phyloP scores from a whole-genome alignment of 2,797 vertebrate genomes.

The Bradypus variegatus region DNA sequence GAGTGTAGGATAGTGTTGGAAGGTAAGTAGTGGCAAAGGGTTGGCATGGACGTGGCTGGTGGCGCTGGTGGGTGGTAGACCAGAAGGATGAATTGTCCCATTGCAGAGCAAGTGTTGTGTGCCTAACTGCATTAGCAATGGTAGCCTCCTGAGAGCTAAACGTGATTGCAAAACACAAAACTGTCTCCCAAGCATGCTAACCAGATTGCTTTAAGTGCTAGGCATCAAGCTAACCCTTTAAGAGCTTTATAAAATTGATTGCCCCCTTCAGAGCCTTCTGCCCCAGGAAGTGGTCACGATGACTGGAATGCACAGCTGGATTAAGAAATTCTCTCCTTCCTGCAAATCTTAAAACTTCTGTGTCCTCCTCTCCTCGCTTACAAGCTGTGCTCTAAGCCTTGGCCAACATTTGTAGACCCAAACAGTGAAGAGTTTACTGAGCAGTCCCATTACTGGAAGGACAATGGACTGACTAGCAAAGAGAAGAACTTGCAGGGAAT shows the following conservation, averaged over 20 bases:
- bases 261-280: not conserved
- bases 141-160: not conserved
- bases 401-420: not conserved
- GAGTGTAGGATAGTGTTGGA: not conserved
- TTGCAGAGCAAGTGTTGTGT: rapidly evolving
- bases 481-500: too few relatives aligned
- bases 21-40: not conserved
- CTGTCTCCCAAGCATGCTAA: not conserved
- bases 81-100: not conserved
- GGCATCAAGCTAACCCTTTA: not conserved
- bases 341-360: too few relatives aligned
- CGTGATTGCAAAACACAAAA: not conserved
- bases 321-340: not conserved
- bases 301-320: not conserved
- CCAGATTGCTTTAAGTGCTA: not conserved
- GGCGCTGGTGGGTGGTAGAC: not conserved
- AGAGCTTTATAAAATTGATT: not conserved
- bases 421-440: not conserved
- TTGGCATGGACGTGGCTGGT: not conserved
- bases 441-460: not conserved
- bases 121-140: not conserved
- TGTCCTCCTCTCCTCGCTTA: not conserved
- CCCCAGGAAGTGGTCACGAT: not conserved
- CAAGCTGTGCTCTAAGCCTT: not conserved
- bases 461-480: too few relatives aligned